These are phyloP conservation scores for Indri indri DNA, from an alignment of 2,113 vertebrate species.

Conservation along the genomic window DNA sequence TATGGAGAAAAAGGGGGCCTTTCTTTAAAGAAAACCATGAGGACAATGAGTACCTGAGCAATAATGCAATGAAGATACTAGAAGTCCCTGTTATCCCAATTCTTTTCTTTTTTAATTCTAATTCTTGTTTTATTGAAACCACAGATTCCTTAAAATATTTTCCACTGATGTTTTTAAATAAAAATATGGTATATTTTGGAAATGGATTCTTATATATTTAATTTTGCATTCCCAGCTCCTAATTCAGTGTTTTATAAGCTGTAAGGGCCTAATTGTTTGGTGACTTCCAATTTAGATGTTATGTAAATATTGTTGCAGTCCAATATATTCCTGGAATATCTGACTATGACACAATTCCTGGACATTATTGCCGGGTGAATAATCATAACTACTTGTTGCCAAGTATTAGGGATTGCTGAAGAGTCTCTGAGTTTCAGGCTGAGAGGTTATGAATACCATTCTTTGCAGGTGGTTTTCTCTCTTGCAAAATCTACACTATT, in stretches of 20 bases:
- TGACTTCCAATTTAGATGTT: neutral
- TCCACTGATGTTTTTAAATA: neutral
- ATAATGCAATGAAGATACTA: neutral
- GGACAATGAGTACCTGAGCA: neutral
- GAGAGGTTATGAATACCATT: neutral
- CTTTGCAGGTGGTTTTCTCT: neutral
- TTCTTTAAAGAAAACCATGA: neutral
- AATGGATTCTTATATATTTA: neutral
- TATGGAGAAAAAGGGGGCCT: neutral
- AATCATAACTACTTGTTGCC: neutral
- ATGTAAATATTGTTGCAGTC: neutral
- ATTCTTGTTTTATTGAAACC: neutral
- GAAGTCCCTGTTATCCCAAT: neutral
- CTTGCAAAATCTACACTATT: neutral
- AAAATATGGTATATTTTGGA: neutral
- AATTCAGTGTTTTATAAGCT: neutral
- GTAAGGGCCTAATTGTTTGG: neutral
- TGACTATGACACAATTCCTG: neutral
- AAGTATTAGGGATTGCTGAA: neutral
- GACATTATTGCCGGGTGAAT: neutral
- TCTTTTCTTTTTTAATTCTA: neutral
- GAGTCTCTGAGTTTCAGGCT: neutral
- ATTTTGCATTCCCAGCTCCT: neutral
- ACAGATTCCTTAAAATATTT: neutral
- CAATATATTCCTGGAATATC: neutral